A percentile compares a stretch with the other conserved stretches of the same genome.
Conservation (phyloP, 2,113 vertebrate species). For the Tursiops truncatus region DNA sequence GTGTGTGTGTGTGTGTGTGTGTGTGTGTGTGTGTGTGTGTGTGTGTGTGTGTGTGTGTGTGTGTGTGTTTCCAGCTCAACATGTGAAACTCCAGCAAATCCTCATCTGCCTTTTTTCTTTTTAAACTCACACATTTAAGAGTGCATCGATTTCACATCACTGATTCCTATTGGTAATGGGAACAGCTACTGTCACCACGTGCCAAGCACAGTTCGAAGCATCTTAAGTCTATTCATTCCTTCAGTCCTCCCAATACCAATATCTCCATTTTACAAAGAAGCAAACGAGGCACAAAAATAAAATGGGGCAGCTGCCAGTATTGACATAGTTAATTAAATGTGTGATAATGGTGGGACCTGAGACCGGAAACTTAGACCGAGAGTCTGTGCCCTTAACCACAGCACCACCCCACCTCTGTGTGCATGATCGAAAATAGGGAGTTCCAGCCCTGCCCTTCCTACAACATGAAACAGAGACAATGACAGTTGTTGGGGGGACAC, state of each 20-base stretch:
- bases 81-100: neutral
- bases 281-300: neutral
- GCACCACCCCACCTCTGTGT: neutral
- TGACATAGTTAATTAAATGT: neutral
- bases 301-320: neutral
- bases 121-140: neutral
- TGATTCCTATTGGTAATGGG: neutral
- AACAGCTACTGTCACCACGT: neutral
- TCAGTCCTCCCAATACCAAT: neutral
- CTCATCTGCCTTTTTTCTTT: neutral
- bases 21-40: neutral
- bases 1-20: neutral
- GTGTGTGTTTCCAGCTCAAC: neutral
- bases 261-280: neutral
- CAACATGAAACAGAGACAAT: neutral
- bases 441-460: neutral
- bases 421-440: accelerated
- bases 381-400: accelerated
- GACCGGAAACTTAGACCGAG: neutral
- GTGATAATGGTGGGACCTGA: accelerated
- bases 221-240: neutral
- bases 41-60: neutral
- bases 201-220: neutral
- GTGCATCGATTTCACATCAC: neutral
- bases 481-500: neutral